Base-by-base conservation (phyloP, 2,888 invertebrate genomes). In the Tromatobia lineatoria region DNA sequence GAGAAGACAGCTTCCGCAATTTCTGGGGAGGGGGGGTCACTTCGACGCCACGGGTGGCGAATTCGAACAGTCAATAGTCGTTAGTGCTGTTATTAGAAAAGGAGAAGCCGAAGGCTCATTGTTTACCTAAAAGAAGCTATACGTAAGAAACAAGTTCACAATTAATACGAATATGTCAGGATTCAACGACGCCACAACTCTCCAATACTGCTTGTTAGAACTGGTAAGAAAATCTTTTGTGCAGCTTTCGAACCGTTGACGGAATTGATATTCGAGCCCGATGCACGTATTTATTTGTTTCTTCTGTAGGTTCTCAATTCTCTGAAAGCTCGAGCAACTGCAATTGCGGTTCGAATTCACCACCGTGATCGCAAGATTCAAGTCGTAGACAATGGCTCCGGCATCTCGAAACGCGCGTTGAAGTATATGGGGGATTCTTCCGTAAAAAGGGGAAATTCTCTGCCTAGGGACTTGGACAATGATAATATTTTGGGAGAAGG, bases 351-450 rank as follows among this genome's bases (percentile, higher is more conserved):
- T 73, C 94, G 97, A 89, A 91, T 97, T 29, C 94, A 97, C 91
- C 93, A 96, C 34, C 91, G 94, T 78, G 94, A 95, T 83, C 95
- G 95, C 88, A 95, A 94, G 87, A 94, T 98, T 86, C 96, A 97
- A 95, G 96, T 97, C 7, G 94, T 97, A 52, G 98, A 98, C 91
- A 97, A 97, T 94, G 97, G 97, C 1, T 88, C 86, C 87, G 98
- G 98, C 2, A 95, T 98, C 42, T 88, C 93, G 2, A 92, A 94
- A 88, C 89, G 93, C 34, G 95, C 96, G 90, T 94, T 97, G 82
- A 90, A 94, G 66, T 10, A 93, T 29, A 90, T 97, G 67, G 97
- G 96, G 15, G 92, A 94, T 87, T 95, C 95, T 86, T 95, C 96
- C 89, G 94, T 95, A 89, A 96, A 97, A n/a, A 45, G 34, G 11